These are phyloP conservation scores for Narcine bancroftii DNA, from an alignment of 2,113 vertebrate genomes.

Conservation along the genomic window DNA sequence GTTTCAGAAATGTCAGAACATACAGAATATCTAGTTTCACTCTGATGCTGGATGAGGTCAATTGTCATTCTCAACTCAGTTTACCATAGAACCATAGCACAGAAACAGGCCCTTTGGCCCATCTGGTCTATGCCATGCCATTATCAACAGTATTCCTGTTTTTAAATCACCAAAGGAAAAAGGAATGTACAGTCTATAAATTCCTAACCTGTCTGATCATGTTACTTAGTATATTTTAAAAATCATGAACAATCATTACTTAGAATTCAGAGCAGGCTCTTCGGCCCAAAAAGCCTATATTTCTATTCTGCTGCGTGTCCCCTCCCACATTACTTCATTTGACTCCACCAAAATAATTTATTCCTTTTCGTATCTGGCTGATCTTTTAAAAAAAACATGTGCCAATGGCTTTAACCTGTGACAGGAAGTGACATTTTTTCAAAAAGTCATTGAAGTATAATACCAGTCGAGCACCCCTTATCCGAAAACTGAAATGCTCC, in stretches of 20 bases:
- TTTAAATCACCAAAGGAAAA: background rate
- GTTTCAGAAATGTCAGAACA: no score
- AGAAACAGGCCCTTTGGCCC: no score
- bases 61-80: no score
- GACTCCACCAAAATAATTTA: background rate
- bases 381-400: background rate
- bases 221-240: background rate
- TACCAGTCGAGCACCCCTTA: no score
- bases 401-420: background rate
- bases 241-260: background rate
- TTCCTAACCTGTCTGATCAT: background rate
- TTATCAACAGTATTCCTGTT: background rate
- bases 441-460: background rate
- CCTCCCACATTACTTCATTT: background rate
- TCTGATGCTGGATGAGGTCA: no score
- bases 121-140: no score
- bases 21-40: no score
- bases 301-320: background rate
- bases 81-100: no score
- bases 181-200: background rate
- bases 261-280: background rate
- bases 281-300: background rate
- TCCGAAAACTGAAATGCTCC: no score
- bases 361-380: background rate
- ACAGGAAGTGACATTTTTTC: background rate